Conservation (phyloP, 2,888 invertebrate species). For the Carabus problematicus region DNA sequence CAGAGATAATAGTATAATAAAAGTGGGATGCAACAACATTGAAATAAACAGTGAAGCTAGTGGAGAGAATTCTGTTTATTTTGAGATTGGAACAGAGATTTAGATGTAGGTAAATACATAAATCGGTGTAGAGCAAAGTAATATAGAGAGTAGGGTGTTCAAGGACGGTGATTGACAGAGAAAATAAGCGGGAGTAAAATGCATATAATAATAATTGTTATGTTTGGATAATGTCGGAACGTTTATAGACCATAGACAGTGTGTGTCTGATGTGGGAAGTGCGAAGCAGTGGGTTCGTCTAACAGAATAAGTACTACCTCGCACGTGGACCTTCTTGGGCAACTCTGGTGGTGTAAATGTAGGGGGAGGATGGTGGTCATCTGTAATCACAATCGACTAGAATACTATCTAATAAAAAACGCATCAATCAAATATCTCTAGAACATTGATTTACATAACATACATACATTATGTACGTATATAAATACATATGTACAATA, state of each 20-base stretch:
- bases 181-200: not conserved
- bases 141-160: not conserved
- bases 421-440: not conserved
- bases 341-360: conserved; percentile 99
- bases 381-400: conserved; percentile 81
- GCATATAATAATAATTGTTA: no score
- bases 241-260: not conserved
- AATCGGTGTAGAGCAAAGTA: not conserved
- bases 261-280: conserved; percentile 24
- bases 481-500: not conserved
- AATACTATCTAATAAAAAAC: conserved; percentile 39
- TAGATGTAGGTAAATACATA: no score
- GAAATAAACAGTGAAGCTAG: conserved; percentile 29
- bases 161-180: no score
- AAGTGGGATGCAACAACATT: conserved; percentile 34
- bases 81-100: not conserved
- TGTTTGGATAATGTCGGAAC: no score
- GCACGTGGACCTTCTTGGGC: conserved; percentile 97
- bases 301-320: conserved; percentile 69
- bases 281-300: conserved; percentile 42
- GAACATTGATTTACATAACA: conserved; percentile 19
- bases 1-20: not conserved
- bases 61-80: not conserved
- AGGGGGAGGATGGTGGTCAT: conserved; percentile 97
- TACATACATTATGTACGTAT: conserved; percentile 22